Evolutionary conservation across 1,140 invertebrate species (phyloP).

Genomic region (Listronotus bonariensis): DNA sequence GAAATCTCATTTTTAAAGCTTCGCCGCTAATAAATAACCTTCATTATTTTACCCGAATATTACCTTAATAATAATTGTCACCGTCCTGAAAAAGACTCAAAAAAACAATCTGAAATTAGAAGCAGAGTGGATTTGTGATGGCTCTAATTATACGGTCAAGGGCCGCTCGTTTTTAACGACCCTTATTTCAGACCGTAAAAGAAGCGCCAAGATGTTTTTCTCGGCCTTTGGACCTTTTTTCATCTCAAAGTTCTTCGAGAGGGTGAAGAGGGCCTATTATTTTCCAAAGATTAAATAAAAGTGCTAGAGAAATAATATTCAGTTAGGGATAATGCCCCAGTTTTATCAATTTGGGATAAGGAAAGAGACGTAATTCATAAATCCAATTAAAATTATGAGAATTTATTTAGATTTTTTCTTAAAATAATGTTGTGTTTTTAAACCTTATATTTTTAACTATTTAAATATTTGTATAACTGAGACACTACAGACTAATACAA

Average conservation of each 20-base stretch:
- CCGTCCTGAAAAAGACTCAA: no score
- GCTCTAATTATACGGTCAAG: constrained; percentile 17
- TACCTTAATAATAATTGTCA: no score
- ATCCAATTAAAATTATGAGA: background rate
- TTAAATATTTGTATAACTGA: no score
- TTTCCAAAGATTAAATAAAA: background rate
- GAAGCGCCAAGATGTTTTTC: constrained; percentile 10
- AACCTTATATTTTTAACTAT: background rate
- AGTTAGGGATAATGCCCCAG: background rate
- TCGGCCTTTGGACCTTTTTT: constrained; percentile 11
- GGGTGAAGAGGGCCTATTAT: constrained; percentile 7
- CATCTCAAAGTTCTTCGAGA: background rate
- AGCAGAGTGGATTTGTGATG: constrained; percentile 3
- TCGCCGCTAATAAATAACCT: no score
- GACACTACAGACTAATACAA: no score
- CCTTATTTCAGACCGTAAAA: constrained; percentile 4
- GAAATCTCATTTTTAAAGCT: no score
- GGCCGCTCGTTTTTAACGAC: constrained; percentile 10
- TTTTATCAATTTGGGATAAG: background rate
- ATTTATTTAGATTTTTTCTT: no score
- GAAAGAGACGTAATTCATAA: background rate
- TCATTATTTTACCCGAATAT: no score
- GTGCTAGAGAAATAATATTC: constrained; percentile 6
- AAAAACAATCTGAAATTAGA: no score
- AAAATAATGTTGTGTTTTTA: no score